phyloP scores from a whole-genome alignment of 2,888 invertebrate genomes.

The Calameuta pallipes region DNA sequence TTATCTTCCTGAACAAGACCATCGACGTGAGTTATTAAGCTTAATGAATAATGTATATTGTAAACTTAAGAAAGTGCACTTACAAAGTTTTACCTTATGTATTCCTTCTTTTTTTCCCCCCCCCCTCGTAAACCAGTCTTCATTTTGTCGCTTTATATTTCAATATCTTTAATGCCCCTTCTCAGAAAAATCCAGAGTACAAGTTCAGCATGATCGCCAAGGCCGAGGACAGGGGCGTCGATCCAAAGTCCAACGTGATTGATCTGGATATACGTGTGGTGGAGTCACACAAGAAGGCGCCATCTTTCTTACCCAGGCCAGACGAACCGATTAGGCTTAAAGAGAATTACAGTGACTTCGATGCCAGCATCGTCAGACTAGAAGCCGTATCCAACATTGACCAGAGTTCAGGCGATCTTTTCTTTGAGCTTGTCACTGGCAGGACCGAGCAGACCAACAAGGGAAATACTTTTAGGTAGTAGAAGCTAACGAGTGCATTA shows the following conservation, averaged over 20 bases:
- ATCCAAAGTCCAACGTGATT: conserved; percentile 76
- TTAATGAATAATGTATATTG: conserved; percentile 8
- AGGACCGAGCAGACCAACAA: conserved; percentile 89
- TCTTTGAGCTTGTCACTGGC: conserved; percentile 84
- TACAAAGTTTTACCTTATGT: background rate
- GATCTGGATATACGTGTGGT: conserved; percentile 87
- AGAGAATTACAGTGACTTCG: conserved; percentile 82
- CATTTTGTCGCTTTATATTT: background rate
- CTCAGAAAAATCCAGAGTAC: conserved; percentile 73
- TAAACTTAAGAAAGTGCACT: background rate
- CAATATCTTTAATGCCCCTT: conserved; percentile 11
- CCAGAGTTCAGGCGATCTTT: conserved; percentile 76
- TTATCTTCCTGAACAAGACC: conserved; percentile 78
- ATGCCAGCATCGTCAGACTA: conserved; percentile 76
- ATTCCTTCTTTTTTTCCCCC: background rate
- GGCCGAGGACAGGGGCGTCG: conserved; percentile 82
- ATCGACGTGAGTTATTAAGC: conserved; percentile 71
- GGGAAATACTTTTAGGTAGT: conserved; percentile 72
- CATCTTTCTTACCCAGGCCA: conserved; percentile 76
- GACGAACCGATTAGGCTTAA: conserved; percentile 74
- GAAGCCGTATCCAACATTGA: conserved; percentile 83
- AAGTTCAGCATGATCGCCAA: conserved; percentile 78
- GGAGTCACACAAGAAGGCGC: conserved; percentile 88
- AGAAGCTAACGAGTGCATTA: background rate
- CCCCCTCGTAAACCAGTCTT: background rate